Base-by-base conservation (phyloP, 64 coral and sea anemone species). In the Actinia tenebrosa region DNA sequence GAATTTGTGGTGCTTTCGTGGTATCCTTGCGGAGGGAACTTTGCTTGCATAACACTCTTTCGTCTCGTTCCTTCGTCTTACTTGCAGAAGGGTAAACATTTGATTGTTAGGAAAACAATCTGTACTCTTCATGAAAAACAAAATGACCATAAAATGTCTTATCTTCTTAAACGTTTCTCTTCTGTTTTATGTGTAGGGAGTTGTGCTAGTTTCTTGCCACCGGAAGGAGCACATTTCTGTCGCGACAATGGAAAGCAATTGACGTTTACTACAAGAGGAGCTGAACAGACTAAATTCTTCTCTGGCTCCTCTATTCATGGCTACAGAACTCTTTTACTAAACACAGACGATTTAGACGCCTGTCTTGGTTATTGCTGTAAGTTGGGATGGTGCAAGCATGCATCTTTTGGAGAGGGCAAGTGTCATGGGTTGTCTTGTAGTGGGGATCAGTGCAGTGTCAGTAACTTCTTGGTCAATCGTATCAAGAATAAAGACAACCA, bases 351-450 rank as follows among this genome's bases (percentile, higher is more conserved):
- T 61, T 11, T 85, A 85, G 83, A 85, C 9, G 20, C 23, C 22
- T 85, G 83, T 85, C 83, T 85, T 61, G 17, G 83, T 15, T 85
- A 53, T 26, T 92, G 90, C 80, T 92, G 90, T 83, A n/a, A 27
- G 4, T 72, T 87, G 23, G 47, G 14, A 71, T 92, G 90, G 90
- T 92, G 90, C 79, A 82, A 87, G 7, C 86, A 87, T 71, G 90
- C 85, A 25, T n/a, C 79, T 19, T 44, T 92, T 30, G 78, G 22
- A 43, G 60, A 61, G 5, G 46, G 22, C 10, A 77, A 87, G 63
- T 92, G 90, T 20, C 87, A 87, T 86, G 85, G 85, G 1, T 2
- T 30, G 16, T 53, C 60, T 2, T 92, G 85, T 45, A 19, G 47
- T 62, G 85, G 80, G 22, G 79, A 81, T 81, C 44, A 81, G 50